These are phyloP conservation scores for Hippocampus abdominalis DNA, from an alignment of 2,113 vertebrate species.

Conservation along the genomic window DNA sequence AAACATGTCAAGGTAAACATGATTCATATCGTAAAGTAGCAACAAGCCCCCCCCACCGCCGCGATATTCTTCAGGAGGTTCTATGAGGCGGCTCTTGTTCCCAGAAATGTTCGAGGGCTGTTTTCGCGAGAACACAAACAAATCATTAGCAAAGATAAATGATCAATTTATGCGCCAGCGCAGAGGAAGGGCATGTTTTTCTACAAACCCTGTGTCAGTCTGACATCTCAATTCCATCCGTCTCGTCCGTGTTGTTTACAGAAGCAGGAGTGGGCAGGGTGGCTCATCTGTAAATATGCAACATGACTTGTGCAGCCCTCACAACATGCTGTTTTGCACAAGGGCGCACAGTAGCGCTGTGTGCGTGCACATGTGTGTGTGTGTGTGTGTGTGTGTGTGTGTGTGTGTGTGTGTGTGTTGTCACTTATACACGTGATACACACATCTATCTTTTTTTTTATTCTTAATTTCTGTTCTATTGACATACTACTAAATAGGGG, in stretches of 20 bases:
- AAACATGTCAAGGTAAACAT: slow-evolving; percentile 5
- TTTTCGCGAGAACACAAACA: slow-evolving; percentile 31
- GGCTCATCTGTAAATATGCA: slow-evolving; percentile 26
- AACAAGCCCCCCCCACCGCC: not conserved
- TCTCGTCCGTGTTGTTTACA: slow-evolving; percentile 41
- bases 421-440: too few species aligned
- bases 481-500: too few species aligned
- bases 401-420: too few species aligned
- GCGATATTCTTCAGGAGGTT: not conserved
- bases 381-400: too few species aligned
- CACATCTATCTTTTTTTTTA: too few species aligned
- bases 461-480: too few species aligned
- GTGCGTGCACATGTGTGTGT: too few species aligned
- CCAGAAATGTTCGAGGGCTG: slow-evolving; percentile 26
- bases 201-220: slow-evolving; percentile 30
- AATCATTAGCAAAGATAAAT: slow-evolving; percentile 39
- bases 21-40: not conserved
- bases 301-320: slow-evolving; percentile 5
- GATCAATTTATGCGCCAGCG: slow-evolving; percentile 40
- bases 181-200: slow-evolving; percentile 49
- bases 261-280: slow-evolving; percentile 6
- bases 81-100: slow-evolving; percentile 13
- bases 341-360: not conserved
- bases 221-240: slow-evolving; percentile 50
- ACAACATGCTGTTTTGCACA: not conserved